phyloP scores from a whole-genome alignment of 2,888 invertebrate species.

The Muschampia plurimacula region DNA sequence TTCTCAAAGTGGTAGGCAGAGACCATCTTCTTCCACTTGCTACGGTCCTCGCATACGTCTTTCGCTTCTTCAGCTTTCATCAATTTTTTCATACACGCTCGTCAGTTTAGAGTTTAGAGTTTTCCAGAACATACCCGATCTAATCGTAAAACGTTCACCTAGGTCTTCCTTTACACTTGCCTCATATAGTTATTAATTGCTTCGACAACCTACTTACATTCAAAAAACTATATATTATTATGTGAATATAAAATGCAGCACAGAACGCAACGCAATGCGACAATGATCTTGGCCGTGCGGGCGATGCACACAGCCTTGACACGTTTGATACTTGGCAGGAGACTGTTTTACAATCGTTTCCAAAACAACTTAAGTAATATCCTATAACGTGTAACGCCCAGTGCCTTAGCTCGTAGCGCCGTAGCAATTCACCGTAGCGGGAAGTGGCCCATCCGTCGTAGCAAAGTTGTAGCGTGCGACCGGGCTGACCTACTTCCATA shows the following conservation, averaged over 20 bases:
- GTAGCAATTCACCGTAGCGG: slow-evolving; percentile 24
- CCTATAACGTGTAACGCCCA: slow-evolving; percentile 8
- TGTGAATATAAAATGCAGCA: slow-evolving; percentile 13
- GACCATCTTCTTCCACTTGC: no score
- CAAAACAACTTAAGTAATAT: slow-evolving; percentile 20
- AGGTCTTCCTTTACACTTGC: no score
- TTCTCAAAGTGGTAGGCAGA: no score
- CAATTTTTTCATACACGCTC: no score
- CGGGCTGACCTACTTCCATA: slow-evolving; percentile 29
- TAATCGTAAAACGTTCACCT: no score
- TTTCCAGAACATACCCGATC: no score
- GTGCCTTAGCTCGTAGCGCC: slow-evolving; percentile 6
- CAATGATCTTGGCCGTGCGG: slow-evolving; percentile 28
- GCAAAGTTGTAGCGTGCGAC: slow-evolving; percentile 17
- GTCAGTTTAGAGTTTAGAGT: no score
- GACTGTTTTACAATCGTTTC: slow-evolving; percentile 10
- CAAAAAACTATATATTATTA: no score
- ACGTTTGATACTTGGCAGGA: slow-evolving; percentile 19
- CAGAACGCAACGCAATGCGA: slow-evolving; percentile 36
- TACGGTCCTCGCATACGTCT: no score
- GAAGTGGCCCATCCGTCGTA: slow-evolving; percentile 30
- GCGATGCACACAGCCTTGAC: slow-evolving; percentile 33
- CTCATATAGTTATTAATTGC: no score
- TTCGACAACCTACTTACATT: no score
- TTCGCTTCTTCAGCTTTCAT: no score